phyloP scores from a whole-genome alignment of 2,113 vertebrate genomes.

The Myrmecobius fasciatus region DNA sequence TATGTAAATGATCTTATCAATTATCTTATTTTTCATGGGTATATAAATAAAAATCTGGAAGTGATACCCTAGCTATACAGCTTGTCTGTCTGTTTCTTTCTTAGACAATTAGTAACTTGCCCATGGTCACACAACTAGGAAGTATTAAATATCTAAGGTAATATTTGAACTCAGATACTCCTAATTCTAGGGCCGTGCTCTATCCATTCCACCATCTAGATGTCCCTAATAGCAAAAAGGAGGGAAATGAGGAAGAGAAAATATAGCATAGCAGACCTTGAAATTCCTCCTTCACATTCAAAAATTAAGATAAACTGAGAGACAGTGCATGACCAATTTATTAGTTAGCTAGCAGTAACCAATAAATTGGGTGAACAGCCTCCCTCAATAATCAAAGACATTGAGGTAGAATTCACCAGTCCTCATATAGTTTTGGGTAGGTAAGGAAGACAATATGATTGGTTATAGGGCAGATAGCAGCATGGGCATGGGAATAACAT shows the following conservation, averaged over 20 bases:
- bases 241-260: neutral
- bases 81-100: neutral
- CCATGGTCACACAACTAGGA: no score
- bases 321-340: neutral
- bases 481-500: neutral
- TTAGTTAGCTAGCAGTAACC: neutral
- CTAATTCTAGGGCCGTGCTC: no score
- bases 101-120: no score
- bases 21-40: conserved; percentile 26
- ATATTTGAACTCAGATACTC: no score
- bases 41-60: conserved; percentile 27
- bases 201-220: no score
- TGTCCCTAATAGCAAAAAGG: neutral
- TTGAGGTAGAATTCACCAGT: neutral
- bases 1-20: neutral
- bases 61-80: conserved; percentile 10
- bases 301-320: neutral
- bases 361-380: neutral
- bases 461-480: neutral
- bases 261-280: neutral
- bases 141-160: no score
- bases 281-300: neutral
- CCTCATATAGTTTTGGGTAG: neutral
- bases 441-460: neutral
- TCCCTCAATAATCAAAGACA: neutral